Percentiles rank a stretch among this genome's conserved stretches.
Conservation (phyloP, 2,797 vertebrate genomes). For the Apogon hyalosoma region DNA sequence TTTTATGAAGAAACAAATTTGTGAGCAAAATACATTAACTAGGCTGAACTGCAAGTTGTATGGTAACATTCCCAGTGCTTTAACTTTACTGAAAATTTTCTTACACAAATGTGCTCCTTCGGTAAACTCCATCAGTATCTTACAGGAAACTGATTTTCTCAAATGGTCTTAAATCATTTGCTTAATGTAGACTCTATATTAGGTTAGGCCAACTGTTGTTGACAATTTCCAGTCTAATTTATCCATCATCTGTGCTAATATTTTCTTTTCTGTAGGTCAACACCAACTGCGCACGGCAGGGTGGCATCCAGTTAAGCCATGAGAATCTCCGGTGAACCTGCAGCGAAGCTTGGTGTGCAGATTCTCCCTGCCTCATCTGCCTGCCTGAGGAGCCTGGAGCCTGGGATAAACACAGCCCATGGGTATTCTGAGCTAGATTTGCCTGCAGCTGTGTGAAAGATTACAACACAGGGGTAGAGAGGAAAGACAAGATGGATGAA, state of each 20-base stretch:
- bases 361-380: constrained; percentile 9
- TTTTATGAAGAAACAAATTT: constrained; percentile 16
- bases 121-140: not conserved
- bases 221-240: not conserved
- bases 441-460: constrained; percentile 51
- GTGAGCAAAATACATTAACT: not conserved
- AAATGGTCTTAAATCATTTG: not conserved
- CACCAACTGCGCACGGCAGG: constrained; percentile 55
- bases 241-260: constrained; percentile 14
- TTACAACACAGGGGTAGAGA: constrained; percentile 33
- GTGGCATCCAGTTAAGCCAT: constrained; percentile 39
- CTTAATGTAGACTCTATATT: constrained; percentile 2
- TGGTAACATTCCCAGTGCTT: not conserved
- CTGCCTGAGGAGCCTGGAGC: constrained; percentile 34
- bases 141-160: not conserved
- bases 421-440: constrained; percentile 48
- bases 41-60: not conserved
- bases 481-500: not conserved
- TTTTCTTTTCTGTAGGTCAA: constrained; percentile 54
- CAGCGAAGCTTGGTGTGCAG: constrained; percentile 19
- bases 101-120: not conserved
- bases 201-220: not conserved
- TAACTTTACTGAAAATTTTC: not conserved
- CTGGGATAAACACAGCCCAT: constrained; percentile 52
- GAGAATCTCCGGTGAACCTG: constrained; percentile 61